phyloP scores from a whole-genome alignment of 2,888 invertebrate genomes.

The Acleris laterana region DNA sequence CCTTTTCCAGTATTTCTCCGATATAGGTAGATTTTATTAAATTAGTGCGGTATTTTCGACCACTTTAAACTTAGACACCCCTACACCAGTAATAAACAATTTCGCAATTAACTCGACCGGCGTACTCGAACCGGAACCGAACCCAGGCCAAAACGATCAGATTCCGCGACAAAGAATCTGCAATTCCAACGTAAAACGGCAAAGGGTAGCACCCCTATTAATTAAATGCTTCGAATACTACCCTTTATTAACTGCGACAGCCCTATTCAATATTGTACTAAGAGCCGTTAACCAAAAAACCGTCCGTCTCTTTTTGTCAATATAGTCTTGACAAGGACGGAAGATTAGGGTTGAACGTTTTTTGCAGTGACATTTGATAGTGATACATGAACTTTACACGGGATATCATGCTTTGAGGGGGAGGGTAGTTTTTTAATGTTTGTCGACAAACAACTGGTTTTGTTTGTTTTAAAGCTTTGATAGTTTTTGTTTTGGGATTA shows the following conservation, averaged over 20 bases:
- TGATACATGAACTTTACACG: constrained; percentile 31
- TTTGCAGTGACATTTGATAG: constrained; percentile 28
- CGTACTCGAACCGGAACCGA: not conserved
- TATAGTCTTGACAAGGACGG: not conserved
- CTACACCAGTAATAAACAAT: not conserved
- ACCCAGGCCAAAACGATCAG: constrained; percentile 24
- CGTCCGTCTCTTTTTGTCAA: not conserved
- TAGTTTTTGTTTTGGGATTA: constrained; percentile 25
- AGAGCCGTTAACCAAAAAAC: not conserved
- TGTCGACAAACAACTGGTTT: constrained; percentile 16
- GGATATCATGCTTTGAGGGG: not conserved
- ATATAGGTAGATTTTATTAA: no score
- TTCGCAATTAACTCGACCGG: constrained; percentile 11
- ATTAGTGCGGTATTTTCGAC: no score
- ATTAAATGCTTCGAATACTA: constrained; percentile 36
- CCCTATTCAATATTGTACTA: constrained; percentile 23
- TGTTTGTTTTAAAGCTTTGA: constrained; percentile 26
- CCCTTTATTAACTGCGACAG: constrained; percentile 36
- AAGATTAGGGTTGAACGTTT: constrained; percentile 14
- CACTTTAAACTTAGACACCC: no score
- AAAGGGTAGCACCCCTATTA: constrained; percentile 34
- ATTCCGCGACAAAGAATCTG: constrained; percentile 35
- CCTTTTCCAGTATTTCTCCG: no score
- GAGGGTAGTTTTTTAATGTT: constrained; percentile 30
- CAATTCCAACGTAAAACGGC: constrained; percentile 27